Evolutionary conservation across 2,797 vertebrate genomes (phyloP), one percentile per base, ranked within the genome.

Genomic region (Coregonus suidteri): DNA sequence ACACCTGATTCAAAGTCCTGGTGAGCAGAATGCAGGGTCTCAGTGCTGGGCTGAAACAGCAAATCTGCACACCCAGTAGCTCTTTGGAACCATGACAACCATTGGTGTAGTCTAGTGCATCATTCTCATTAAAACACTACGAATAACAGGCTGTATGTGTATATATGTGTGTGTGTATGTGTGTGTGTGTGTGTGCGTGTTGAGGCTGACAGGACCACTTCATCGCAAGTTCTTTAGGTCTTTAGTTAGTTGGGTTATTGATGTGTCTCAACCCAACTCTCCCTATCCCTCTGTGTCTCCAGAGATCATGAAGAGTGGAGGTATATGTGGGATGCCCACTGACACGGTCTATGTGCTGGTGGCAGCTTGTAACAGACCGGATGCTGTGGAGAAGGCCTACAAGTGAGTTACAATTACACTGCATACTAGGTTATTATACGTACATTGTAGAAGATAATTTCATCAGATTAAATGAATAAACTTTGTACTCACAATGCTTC

Each of bases 311-410:
- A 96, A 94, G 92, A 95, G 90, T 0, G 96, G 96, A 1, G 96
- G 96, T 16, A 95, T 93, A 70, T 97, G 96, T 53, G 96, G 96
- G 76, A 94, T 97, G 89, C 96, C 96, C 31, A 97, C 96, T 0
- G 96, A 98, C 83, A 98, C 96, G 0, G 96, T 97, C 75, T 98
- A 98, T 0, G 96, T 97, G 83, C 92, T 97, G 34, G 96, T 96
- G 79, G 96, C 96, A 3, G 96, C 96, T 68, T 98, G 96, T 84
- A 96, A 92, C 85, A 93, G 95, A 7, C 96, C 96, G 0, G 93
- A 96, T 0, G 96, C 95, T 0, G 96, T 98, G 18, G 88, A 96
- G 84, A 96, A 95, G 84, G 96, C 96, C 71, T 97, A 94, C 88
- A 94, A 92, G 96, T 97, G 86, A 91, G 94, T 91, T 64, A 11